Evolutionary conservation across 2,888 invertebrate species (phyloP), one percentile per base, ranked within the genome.

Genomic region (Leptopilina syphax): DNA sequence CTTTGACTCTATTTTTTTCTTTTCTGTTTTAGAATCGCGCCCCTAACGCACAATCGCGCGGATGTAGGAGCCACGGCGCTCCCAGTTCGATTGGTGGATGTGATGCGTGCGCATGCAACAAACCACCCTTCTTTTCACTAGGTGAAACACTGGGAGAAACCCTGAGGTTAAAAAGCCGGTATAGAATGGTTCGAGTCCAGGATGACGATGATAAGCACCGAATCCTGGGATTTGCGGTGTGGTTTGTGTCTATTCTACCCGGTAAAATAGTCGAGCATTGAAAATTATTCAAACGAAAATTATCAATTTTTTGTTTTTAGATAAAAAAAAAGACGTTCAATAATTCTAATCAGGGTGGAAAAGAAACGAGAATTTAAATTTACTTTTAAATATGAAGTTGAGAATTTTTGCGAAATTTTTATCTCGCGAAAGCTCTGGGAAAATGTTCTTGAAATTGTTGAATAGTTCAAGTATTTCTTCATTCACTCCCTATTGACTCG

Each of bases 41-140:
- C 81, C 79, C 70, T 77, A 82, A 82, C 82, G 80, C 77, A 80
- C 73, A 66, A 47, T 8, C 44, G 44, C 81, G 82, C 78, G 79
- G 78, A 79, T 81, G 79, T 66, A 76, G 81, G 76, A 50, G 86
- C 86, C 89, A 87, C 89, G 91, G 90, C 91, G 91, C 91, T 91
- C 91, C 91, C 90, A 89, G 91, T 91, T 91, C 91, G 91, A 91
- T 91, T 91, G 88, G 87, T 87, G 81, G 84, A 83, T 82, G 83
- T 83, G 88, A 87, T 86, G 85, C 87, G 86, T 86, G 83, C 89
- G 91, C 91, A 91, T 47, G 63, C 84, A 79, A 79, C 79, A 81
- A 34, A 84, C 83, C 87, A 44, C 85, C 84, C 85, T 84, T 84
- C 85, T 81, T 77, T 50, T 12, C 50, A 50, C 50, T 60, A 9